Base-by-base conservation (phyloP, 2,113 vertebrate species). In the Corydoras maculifer region DNA sequence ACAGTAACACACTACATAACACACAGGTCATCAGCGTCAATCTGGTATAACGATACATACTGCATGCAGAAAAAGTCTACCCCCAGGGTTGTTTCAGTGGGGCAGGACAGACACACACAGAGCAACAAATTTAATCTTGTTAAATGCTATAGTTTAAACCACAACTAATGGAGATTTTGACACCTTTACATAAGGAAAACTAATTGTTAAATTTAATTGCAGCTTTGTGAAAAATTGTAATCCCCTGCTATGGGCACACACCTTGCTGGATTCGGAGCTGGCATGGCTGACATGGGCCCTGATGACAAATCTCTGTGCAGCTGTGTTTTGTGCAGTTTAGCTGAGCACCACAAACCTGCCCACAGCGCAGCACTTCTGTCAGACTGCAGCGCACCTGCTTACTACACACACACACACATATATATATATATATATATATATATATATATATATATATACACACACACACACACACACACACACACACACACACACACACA, bases 381-480 rank as follows among this genome's bases (percentile, higher is more conserved):
- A 95, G 95, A 67, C 95, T 93, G 77, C 97, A 98, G 69, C 97
- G 97, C 87, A 97, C 91, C 9, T 93, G 95, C 67, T 95, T 94
- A 85, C 97, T 99, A 68, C 14, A 78, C 9, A 49, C 29, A 58
- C 58, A 14, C 11, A 48, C 9, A 65, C 1, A 13, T 25, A 25
- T 25, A 25, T 25, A 25, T 25, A 25, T 25, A 25, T 25, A 25
- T 25, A 25, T 7, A 49, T 32, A 76, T 11, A 65, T 49, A 60
- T 8, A 67, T 48, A 50, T 55, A 18, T 43, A 6, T 9, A 57
- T n/a, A 57, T 58, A 69, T 10, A 11, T 18, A 12, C 25, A 35
- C 25, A 13, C 30, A 48, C 9, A 65, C 2, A 13, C 15, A 29
- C 35, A 67, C 54, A 50, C 60, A 18, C 53, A 5, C 8, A 49